Base-by-base conservation (phyloP, 1,140 invertebrate genomes). In the Zaprionus lachaisei region DNA sequence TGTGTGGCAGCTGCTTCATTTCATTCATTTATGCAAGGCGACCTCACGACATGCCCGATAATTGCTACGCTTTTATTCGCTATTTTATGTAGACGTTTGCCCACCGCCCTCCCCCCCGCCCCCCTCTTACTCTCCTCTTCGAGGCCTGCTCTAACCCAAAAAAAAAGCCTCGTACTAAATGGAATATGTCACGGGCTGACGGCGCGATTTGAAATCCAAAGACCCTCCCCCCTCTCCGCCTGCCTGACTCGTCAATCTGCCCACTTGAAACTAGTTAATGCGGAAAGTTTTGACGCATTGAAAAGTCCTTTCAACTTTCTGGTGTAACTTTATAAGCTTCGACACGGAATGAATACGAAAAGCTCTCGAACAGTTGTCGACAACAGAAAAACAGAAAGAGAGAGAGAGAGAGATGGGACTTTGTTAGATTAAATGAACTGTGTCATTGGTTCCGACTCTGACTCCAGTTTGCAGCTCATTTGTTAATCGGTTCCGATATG, bases 101-200 rank as follows among this genome's bases (percentile, higher is more conserved):
- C 5, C n/a, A n/a, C n/a, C n/a, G n/a, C n/a, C n/a, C n/a, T n/a
- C 38, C 6, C 38, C 38, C 26, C 6, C 26, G 1, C 9, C 20
- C 20, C 20, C 20, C 20, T 0, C 20, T 17, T 17, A 20, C 44
- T 12, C 9, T 0, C 7, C 17, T 17, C 20, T 7, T 15, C 44
- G 15, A 38, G 26, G 12, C 37, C 37, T 17, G n/a, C 17, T 5
- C 44, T 22, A 17, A 9, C 20, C 44, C 44, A 22, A 22, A 22
- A 3, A 14, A 51, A 51, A 51, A 24, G 1, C 12, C 22, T 20
- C 20, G 4, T 22, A 51, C 47, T 51, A 51, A 51, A 51, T 51
- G 47, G 49, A 58, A 61, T 41, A 49, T 62, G 76, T 69, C 63
- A 28, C 17, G 62, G 54, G 75, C 75, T 82, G 81, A 79, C 62